Percentiles rank a stretch among this genome's conserved stretches.
Evolutionary conservation across 2,888 invertebrate genomes (phyloP).

Genomic region (Aromia moschata): DNA sequence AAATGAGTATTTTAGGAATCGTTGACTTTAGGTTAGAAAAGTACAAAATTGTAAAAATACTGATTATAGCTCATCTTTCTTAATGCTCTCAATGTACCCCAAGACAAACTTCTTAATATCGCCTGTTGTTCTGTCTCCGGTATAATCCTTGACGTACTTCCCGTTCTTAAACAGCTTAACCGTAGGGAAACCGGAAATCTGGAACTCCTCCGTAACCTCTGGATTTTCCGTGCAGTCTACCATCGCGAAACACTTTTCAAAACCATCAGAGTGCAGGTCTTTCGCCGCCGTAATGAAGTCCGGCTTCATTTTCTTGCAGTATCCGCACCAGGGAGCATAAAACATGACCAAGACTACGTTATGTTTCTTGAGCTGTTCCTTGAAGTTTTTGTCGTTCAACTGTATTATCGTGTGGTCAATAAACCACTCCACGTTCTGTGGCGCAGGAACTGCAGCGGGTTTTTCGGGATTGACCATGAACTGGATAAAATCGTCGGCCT

Average conservation of each 20-base stretch:
- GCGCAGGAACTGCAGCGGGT: slow-evolving; percentile 51
- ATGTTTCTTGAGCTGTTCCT: slow-evolving; percentile 66
- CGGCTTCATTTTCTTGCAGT: slow-evolving; percentile 76
- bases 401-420: slow-evolving; percentile 63
- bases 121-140: slow-evolving; percentile 66
- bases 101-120: slow-evolving; percentile 61
- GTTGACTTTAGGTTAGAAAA: slow-evolving; percentile 23
- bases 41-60: slow-evolving; percentile 16
- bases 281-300: slow-evolving; percentile 70
- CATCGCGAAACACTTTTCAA: slow-evolving; percentile 64
- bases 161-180: slow-evolving; percentile 71
- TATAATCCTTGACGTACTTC: slow-evolving; percentile 65
- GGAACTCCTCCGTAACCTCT: slow-evolving; percentile 68
- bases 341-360: slow-evolving; percentile 79
- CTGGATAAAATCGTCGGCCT: slow-evolving; percentile 74
- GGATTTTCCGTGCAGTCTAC: slow-evolving; percentile 75
- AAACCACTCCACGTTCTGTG: slow-evolving; percentile 61
- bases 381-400: slow-evolving; percentile 71
- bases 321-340: slow-evolving; percentile 81
- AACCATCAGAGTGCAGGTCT: slow-evolving; percentile 61
- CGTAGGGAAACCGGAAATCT: slow-evolving; percentile 74
- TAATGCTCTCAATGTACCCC: slow-evolving; percentile 23
- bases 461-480: slow-evolving; percentile 69
- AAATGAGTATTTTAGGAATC: slow-evolving; percentile 31
- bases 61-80: slow-evolving; percentile 36